Evolutionary conservation across 2,888 invertebrate species (phyloP).

Genomic region (Lamellibrachia satsuma): DNA sequence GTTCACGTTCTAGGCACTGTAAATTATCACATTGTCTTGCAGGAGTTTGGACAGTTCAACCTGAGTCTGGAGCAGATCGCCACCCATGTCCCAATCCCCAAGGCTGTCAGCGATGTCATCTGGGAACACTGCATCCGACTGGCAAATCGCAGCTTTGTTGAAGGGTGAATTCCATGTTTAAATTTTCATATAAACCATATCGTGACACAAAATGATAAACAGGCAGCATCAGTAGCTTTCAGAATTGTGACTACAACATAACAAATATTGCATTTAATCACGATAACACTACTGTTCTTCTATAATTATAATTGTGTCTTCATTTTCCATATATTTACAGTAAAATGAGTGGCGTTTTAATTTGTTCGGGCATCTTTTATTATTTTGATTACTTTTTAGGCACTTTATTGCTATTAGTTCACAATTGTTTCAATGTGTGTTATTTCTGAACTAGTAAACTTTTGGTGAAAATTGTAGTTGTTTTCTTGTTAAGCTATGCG

Average conservation of each 20-base stretch:
- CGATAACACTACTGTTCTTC: neutral
- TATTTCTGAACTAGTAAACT: neutral
- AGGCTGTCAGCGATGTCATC: constrained; percentile 75
- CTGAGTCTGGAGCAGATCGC: constrained; percentile 79
- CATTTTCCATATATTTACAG: neutral
- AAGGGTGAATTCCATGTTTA: constrained; percentile 72
- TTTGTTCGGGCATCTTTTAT: neutral
- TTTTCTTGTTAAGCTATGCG: constrained; percentile 49
- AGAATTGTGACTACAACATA: neutral
- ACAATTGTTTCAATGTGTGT: neutral
- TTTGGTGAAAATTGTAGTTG: neutral
- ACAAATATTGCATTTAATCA: neutral
- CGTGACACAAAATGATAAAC: neutral
- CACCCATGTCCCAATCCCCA: constrained; percentile 76
- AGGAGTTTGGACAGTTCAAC: constrained; percentile 76
- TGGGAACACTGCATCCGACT: constrained; percentile 91
- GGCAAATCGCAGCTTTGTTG: constrained; percentile 87
- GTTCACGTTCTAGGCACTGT: too few species aligned
- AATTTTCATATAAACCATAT: too few species aligned
- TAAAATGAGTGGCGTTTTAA: neutral
- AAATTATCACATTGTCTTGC: constrained; percentile 19
- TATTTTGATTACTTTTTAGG: neutral
- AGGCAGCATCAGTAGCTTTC: neutral
- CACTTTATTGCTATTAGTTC: neutral
- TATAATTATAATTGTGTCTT: neutral